These are phyloP conservation scores for Passer domesticus DNA, from an alignment of 2,113 vertebrate species.

Conservation along the genomic window DNA sequence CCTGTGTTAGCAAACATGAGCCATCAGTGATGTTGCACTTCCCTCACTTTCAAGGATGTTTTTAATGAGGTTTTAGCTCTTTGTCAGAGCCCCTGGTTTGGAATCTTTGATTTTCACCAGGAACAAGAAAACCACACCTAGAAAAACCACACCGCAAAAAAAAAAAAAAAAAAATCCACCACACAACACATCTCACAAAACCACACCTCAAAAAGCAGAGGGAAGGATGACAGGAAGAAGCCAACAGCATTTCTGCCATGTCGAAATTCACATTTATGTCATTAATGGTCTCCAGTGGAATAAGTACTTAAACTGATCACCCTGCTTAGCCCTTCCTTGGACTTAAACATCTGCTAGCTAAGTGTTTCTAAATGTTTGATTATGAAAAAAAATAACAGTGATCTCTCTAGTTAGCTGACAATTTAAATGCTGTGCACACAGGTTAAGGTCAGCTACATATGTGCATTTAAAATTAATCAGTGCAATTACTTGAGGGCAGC, in stretches of 20 bases:
- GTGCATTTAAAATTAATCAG: not conserved
- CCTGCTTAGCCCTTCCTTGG: not conserved
- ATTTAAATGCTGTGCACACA: not conserved
- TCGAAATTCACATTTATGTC: not conserved
- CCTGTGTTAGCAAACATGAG: not conserved
- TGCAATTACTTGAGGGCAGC: not conserved
- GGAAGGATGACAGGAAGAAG: not conserved
- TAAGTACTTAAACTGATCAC: not conserved
- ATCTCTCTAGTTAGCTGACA: not conserved
- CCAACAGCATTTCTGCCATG: not conserved
- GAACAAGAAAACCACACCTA: rapidly evolving
- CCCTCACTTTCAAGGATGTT: not conserved
- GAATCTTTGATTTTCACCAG: not conserved
- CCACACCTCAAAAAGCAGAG: rapidly evolving
- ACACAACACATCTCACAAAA: not conserved
- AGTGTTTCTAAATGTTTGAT: not conserved
- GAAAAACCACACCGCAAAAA: rapidly evolving
- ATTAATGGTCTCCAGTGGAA: not conserved
- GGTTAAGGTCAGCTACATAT: not conserved
- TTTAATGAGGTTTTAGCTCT: not conserved
- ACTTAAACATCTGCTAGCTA: not conserved
- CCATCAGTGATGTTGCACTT: not conserved
- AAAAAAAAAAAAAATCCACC: too few species aligned
- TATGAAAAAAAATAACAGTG: not conserved
- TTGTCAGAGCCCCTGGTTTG: rapidly evolving